phyloP scores from a whole-genome alignment of 2,888 invertebrate genomes.

The Ernsta delagoae region DNA sequence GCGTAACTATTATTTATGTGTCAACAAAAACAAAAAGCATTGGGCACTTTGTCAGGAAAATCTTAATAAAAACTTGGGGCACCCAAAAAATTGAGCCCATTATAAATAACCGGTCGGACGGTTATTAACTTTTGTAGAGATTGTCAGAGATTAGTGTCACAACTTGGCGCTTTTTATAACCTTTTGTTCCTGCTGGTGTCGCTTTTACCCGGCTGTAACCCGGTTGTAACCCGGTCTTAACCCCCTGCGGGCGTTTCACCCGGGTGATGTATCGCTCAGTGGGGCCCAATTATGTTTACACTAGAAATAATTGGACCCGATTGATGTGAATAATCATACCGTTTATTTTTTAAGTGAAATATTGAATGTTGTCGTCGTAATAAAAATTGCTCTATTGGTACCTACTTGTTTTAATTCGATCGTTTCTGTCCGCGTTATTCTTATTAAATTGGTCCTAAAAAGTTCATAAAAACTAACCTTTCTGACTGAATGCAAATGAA shows the following conservation, averaged over 20 bases:
- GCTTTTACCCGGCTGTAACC: neutral
- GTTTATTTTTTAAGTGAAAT: no score
- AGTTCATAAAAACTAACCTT: no score
- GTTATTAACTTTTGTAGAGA: constrained; percentile 31
- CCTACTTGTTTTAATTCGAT: no score
- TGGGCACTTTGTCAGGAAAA: constrained; percentile 21
- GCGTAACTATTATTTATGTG: neutral
- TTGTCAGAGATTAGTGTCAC: constrained; percentile 27
- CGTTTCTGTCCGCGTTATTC: no score
- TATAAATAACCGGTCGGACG: constrained; percentile 20
- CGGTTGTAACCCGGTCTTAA: neutral
- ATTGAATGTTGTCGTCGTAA: no score
- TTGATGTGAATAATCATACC: neutral
- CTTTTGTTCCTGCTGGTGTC: constrained; percentile 5
- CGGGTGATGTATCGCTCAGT: neutral
- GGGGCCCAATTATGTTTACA: neutral
- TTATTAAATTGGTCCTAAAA: no score
- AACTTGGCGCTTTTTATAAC: constrained; percentile 17
- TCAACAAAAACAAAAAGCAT: neutral
- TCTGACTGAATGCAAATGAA: no score
- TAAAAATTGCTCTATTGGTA: no score
- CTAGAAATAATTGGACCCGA: neutral
- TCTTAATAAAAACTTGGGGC: constrained; percentile 22
- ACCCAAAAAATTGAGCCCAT: constrained; percentile 19
- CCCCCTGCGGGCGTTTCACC: neutral